phyloP scores from a whole-genome alignment of 30 jellyfish, hydroid and myxozoan species.

The Cassiopea xamachana region DNA sequence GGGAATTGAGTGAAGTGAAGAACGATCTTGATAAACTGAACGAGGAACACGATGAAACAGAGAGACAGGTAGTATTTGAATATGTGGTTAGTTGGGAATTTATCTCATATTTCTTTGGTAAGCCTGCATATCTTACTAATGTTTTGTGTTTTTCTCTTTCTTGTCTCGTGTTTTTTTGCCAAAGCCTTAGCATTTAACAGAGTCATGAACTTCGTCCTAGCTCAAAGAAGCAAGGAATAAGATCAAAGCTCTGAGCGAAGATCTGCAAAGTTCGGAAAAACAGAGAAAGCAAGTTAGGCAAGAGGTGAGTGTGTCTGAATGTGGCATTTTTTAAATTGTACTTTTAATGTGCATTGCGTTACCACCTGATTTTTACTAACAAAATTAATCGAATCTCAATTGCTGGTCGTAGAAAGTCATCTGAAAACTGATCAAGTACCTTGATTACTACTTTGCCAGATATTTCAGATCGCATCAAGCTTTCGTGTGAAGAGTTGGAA shows the following conservation, averaged over 20 bases:
- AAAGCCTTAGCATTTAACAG: neutral
- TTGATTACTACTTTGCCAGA: too few relatives aligned
- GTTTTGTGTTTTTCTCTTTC: neutral
- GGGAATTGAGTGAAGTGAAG: conserved; percentile 72
- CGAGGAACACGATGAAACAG: conserved; percentile 61
- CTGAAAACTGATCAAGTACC: too few relatives aligned
- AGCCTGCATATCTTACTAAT: neutral
- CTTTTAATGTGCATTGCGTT: too few relatives aligned
- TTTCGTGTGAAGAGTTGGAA: too few relatives aligned
- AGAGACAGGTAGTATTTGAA: conserved; percentile 40
- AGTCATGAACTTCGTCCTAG: conserved; percentile 24
- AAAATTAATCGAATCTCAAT: too few relatives aligned
- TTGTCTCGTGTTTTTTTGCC: neutral
- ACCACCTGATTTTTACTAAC: too few relatives aligned
- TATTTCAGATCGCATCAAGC: too few relatives aligned
- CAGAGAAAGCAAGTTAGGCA: conserved; percentile 36
- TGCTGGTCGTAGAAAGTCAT: too few relatives aligned
- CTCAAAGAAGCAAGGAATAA: conserved; percentile 55
- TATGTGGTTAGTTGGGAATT: too few relatives aligned
- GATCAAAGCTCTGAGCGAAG: conserved; percentile 25
- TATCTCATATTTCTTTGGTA: neutral
- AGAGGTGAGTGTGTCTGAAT: conserved; percentile 20
- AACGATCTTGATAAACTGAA: conserved; percentile 73
- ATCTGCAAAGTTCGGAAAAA: conserved; percentile 65
- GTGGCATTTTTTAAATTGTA: too few relatives aligned